phyloP scores from a whole-genome alignment of 2,113 vertebrate genomes.

The Ochotona princeps region DNA sequence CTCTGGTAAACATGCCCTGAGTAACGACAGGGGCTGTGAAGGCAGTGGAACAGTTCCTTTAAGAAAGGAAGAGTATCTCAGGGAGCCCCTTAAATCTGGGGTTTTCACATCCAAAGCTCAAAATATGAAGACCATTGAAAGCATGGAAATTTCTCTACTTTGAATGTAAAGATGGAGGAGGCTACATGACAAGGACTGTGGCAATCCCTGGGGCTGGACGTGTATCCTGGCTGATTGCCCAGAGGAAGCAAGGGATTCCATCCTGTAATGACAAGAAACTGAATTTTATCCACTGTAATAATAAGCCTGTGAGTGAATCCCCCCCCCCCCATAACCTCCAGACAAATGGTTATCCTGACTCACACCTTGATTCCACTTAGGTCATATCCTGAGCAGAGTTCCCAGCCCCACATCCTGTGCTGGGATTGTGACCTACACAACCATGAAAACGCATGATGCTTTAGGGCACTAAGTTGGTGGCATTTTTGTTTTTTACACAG shows the following conservation, averaged over 20 bases:
- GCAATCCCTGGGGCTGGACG: neutral
- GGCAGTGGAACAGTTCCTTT: neutral
- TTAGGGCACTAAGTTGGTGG: constrained; percentile 10
- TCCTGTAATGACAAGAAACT: neutral
- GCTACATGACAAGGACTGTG: neutral
- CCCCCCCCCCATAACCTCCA: neutral
- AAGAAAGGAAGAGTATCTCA: neutral
- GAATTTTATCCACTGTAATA: constrained; percentile 17
- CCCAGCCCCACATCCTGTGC: neutral
- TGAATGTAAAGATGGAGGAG: neutral
- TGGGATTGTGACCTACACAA: constrained; percentile 15
- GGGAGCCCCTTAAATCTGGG: neutral
- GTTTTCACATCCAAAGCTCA: neutral
- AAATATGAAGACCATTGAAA: neutral
- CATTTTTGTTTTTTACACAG: constrained; percentile 52
- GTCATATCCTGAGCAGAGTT: neutral
- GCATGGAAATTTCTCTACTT: neutral
- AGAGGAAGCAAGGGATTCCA: neutral
- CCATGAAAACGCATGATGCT: neutral
- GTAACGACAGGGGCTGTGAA: neutral
- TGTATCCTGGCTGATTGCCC: neutral
- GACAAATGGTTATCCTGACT: neutral
- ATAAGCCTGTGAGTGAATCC: neutral
- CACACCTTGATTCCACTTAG: neutral
- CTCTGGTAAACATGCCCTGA: neutral